Percentiles rank a stretch among this genome's conserved stretches.
Evolutionary conservation across 2,113 vertebrate genomes (phyloP).

Genomic region (Terrapene triunguis): DNA sequence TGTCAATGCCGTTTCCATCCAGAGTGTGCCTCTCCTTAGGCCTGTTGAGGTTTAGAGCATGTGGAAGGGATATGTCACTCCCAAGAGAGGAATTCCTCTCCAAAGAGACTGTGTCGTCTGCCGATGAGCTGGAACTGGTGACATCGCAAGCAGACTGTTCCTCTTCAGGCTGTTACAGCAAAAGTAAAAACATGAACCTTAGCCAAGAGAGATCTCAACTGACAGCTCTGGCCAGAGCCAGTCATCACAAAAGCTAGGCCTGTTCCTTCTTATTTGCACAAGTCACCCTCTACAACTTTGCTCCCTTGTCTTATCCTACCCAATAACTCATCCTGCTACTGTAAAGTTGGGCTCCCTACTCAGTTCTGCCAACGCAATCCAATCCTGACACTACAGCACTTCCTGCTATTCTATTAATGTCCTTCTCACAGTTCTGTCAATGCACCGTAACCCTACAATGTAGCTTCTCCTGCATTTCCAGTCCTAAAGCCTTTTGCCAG

Average conservation of each 20-base stretch:
- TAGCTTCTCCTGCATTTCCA: neutral
- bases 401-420: neutral
- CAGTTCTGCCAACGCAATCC: neutral
- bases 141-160: constrained; percentile 80
- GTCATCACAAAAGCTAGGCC: neutral
- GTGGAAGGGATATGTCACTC: constrained; percentile 80
- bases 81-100: constrained; percentile 88
- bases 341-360: neutral
- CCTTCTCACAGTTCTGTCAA: neutral
- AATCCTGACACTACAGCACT: neutral
- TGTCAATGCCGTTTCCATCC: constrained; percentile 75
- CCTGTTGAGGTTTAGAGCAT: constrained; percentile 5
- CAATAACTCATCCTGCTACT: neutral
- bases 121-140: constrained; percentile 90
- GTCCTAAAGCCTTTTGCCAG: neutral
- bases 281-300: neutral
- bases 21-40: constrained; percentile 77
- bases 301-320: neutral
- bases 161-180: constrained; percentile 73
- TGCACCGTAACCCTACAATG: neutral
- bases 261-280: neutral
- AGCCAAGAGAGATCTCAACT: neutral
- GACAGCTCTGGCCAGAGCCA: neutral
- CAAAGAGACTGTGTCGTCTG: constrained; percentile 89
- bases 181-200: neutral